Base-by-base conservation (phyloP, 2,888 invertebrate species). In the Galerucella calmariensis region DNA sequence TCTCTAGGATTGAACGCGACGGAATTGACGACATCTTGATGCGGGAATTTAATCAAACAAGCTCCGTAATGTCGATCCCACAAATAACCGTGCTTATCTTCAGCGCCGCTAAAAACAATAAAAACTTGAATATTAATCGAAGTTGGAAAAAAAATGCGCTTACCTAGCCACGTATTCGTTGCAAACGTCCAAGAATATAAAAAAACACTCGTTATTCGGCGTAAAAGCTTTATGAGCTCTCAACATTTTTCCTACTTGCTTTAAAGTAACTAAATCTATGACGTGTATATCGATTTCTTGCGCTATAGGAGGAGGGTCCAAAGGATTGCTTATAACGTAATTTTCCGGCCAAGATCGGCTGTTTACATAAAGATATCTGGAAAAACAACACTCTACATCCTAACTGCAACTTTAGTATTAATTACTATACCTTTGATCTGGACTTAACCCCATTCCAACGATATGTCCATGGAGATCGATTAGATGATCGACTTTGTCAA, bases 241-340 rank as follows among this genome's bases (percentile, higher is more conserved):
- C 44, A 94, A 86, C 92, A 95, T 94, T 73, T 92, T 93, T 5
- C 95, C 95, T 5, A 95, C 94, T 85, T 91, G 91, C 83, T 92
- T 91, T 75, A 95, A 88, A 0, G 92, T 94, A 74, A 91, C 90
- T 78, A 96, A 88, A 88, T 96, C 95, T 80, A 95, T 95, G 0
- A 95, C 95, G 83, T 95, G 95, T 79, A 96, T 94, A 83, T 95
- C 95, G 69, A 95, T 95, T 89, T 95, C 94, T 87, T 94, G 93
- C 12, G 95, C 95, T 80, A 95, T 94, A 0, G 95, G 95, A 0
- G 95, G 95, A 12, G 95, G 95, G 83, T 93, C 91, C 67, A 95
- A 86, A 0, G 95, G 94, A 88, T 94, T 92, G 14, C 91, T 90
- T 78, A 95, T 94, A 41, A 89, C 88, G 83, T 94, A 94, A 71